These are phyloP conservation scores for Eilema griseolum DNA, from an alignment of 2,888 invertebrate genomes.

Conservation along the genomic window DNA sequence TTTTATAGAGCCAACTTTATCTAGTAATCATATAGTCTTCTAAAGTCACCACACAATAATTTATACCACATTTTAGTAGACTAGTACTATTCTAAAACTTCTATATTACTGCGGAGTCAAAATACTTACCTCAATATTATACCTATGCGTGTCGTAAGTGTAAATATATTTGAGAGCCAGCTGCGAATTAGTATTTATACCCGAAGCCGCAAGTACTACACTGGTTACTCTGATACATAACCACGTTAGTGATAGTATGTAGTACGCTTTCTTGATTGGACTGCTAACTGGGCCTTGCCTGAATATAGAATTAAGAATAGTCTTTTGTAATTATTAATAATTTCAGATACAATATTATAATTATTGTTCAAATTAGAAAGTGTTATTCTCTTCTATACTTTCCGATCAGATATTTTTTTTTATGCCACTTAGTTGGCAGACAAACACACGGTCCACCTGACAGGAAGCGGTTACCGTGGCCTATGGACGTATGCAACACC, in stretches of 20 bases:
- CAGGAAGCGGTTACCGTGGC: too few species aligned
- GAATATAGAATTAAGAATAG: conserved; percentile 17
- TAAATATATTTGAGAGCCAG: conserved; percentile 77
- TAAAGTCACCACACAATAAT: not conserved
- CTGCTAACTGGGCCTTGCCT: conserved; percentile 59
- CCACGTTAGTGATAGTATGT: conserved; percentile 88
- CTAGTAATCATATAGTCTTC: not conserved
- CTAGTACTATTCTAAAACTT: not conserved
- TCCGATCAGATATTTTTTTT: too few species aligned
- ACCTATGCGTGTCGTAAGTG: conserved; percentile 82
- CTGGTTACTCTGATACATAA: conserved; percentile 85
- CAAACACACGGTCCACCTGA: too few species aligned
- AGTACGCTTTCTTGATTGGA: conserved; percentile 85
- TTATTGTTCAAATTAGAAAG: too few species aligned
- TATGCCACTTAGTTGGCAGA: too few species aligned
- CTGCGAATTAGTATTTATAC: conserved; percentile 84
- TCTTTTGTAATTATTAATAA: too few species aligned
- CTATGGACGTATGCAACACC: too few species aligned
- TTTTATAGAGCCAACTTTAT: too few species aligned
- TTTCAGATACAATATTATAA: too few species aligned
- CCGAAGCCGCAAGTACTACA: conserved; percentile 87
- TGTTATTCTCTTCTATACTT: too few species aligned
- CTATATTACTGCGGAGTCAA: not conserved
- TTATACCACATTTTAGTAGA: not conserved
- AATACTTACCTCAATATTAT: conserved; percentile 84